Evolutionary conservation across 2,888 invertebrate species (phyloP).

Genomic region (Xanthorhoe spadicearia): DNA sequence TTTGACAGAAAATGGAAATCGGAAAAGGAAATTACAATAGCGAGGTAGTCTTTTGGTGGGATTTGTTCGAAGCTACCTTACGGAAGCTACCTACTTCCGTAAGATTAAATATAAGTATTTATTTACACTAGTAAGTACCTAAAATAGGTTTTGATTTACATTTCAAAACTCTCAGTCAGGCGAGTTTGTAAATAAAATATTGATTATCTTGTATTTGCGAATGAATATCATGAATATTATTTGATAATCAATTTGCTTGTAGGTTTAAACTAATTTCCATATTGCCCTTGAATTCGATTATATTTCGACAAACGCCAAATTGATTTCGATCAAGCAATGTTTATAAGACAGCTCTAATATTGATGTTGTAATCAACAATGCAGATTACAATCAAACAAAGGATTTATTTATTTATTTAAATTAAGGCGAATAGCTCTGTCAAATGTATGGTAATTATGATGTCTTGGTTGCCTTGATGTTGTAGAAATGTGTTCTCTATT

Average conservation of each 20-base stretch:
- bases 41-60: too few species aligned
- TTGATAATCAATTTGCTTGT: neutral
- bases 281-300: neutral
- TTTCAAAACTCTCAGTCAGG: too few species aligned
- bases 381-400: constrained; percentile 23
- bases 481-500: constrained; percentile 19
- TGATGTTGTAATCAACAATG: neutral
- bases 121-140: too few species aligned
- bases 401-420: constrained; percentile 32
- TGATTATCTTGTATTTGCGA: neutral
- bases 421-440: constrained; percentile 36
- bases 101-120: too few species aligned
- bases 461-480: constrained; percentile 41
- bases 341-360: neutral
- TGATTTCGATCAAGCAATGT: neutral
- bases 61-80: too few species aligned
- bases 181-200: neutral
- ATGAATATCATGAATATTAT: neutral
- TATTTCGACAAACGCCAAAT: constrained; percentile 11
- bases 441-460: constrained; percentile 18
- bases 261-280: too few species aligned
- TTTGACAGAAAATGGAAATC: too few species aligned
- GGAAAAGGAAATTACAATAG: too few species aligned
- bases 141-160: neutral
- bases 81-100: too few species aligned